phyloP scores from a whole-genome alignment of 2,113 vertebrate species.

The Megalops atlanticus region DNA sequence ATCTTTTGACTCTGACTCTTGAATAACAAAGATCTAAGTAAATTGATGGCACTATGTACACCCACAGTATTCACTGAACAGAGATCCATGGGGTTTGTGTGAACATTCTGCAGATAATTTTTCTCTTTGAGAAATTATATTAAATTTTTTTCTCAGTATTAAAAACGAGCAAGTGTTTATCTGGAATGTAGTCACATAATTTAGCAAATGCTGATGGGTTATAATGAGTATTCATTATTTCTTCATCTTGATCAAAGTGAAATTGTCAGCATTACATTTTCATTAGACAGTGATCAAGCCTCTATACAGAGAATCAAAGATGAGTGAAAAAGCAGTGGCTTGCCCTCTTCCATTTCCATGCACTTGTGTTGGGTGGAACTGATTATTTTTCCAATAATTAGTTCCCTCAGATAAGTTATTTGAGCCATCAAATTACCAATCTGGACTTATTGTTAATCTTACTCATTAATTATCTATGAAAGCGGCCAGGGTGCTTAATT shows the following conservation, averaged over 20 bases:
- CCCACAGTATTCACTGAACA: not conserved
- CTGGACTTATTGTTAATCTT: not conserved
- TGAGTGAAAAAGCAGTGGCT: not conserved
- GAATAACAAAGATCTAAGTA: not conserved
- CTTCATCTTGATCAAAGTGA: constrained; percentile 5
- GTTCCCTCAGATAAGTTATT: not conserved
- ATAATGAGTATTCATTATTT: constrained; percentile 10
- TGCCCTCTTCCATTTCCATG: constrained; percentile 3
- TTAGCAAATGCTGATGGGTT: not conserved
- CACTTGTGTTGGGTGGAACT: not conserved
- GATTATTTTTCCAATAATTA: not conserved
- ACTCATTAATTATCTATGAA: not conserved
- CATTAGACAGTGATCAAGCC: constrained; percentile 1
- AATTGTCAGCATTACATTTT: constrained; percentile 21
- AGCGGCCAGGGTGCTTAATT: not conserved
- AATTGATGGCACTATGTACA: not conserved
- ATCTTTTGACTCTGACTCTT: constrained; percentile 37
- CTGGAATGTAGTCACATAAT: not conserved
- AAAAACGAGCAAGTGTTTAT: constrained; percentile 3
- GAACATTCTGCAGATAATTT: not conserved
- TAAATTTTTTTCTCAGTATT: not conserved
- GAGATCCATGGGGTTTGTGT: not conserved
- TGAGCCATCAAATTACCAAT: not conserved
- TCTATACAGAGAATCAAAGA: not conserved
- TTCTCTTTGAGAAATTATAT: not conserved